phyloP scores from a whole-genome alignment of 2,113 vertebrate genomes.

The Macquaria australasica region DNA sequence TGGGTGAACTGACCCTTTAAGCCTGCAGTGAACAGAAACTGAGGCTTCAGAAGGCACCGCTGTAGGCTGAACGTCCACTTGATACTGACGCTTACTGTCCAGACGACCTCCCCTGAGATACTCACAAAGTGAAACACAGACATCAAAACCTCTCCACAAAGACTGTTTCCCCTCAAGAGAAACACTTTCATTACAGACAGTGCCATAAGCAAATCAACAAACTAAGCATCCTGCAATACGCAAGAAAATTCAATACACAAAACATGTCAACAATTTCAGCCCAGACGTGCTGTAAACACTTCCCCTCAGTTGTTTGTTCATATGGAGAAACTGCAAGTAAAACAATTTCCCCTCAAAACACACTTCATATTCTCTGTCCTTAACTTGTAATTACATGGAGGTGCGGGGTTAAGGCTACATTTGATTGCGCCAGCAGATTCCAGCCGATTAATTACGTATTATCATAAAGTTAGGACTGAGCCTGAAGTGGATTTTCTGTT shows the following conservation, averaged over 20 bases:
- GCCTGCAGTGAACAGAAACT: neutral
- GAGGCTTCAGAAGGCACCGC: neutral
- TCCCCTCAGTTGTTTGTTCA: slow-evolving; percentile 70
- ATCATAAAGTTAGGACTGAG: slow-evolving; percentile 71
- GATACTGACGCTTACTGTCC: slow-evolving; percentile 33
- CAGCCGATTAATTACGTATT: slow-evolving; percentile 79
- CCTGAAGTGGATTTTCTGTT: slow-evolving; percentile 74
- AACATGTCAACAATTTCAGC: slow-evolving; percentile 25
- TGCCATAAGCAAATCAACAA: slow-evolving; percentile 57
- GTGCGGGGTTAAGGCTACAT: slow-evolving; percentile 72
- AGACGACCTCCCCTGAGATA: slow-evolving; percentile 40
- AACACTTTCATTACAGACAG: slow-evolving; percentile 49
- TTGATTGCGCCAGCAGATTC: slow-evolving; percentile 80
- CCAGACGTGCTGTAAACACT: slow-evolving; percentile 67
- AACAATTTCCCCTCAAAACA: slow-evolving; percentile 42
- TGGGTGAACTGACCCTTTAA: neutral
- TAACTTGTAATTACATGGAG: slow-evolving; percentile 65
- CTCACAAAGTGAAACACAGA: slow-evolving; percentile 26
- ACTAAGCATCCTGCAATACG: slow-evolving; percentile 31
- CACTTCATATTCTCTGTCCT: slow-evolving; percentile 51
- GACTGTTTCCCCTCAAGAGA: slow-evolving; percentile 53
- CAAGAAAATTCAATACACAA: slow-evolving; percentile 7
- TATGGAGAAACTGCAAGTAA: slow-evolving; percentile 50
- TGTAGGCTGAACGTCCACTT: slow-evolving; percentile 33
- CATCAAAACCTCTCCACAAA: slow-evolving; percentile 34